Evolutionary conservation across 2,113 vertebrate genomes (phyloP).

Genomic region (Alces alces): DNA sequence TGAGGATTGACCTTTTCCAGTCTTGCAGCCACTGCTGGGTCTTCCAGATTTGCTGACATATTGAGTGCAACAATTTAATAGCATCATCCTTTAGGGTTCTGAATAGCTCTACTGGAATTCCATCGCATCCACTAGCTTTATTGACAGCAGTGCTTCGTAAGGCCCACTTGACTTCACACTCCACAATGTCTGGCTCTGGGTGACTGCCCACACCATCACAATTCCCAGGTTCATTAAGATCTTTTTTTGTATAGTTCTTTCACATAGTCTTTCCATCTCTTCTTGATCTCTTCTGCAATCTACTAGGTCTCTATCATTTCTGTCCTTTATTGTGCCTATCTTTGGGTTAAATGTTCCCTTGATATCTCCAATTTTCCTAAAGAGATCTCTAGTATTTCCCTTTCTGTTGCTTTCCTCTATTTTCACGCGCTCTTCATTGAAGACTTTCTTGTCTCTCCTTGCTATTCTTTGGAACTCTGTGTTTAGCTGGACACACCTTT

Average conservation of each 20-base stretch:
- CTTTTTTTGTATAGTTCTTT: neutral
- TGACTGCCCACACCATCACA: neutral
- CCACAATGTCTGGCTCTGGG: neutral
- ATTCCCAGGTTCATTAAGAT: neutral
- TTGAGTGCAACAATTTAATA: neutral
- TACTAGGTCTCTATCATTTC: neutral
- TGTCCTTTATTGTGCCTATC: neutral
- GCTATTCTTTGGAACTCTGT: neutral
- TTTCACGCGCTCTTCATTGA: fast-evolving
- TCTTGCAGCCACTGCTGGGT: neutral
- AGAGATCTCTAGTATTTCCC: neutral
- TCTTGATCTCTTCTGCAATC: neutral
- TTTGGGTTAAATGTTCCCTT: neutral
- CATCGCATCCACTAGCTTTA: neutral
- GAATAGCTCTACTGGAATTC: neutral
- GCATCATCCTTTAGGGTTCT: neutral
- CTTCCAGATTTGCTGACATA: neutral
- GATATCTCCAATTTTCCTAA: neutral
- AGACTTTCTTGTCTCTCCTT: neutral
- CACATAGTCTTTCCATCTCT: neutral
- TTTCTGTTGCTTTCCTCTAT: neutral
- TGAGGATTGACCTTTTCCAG: neutral
- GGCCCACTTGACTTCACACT: neutral
- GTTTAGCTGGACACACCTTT: neutral
- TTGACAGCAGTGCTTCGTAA: neutral